Evolutionary conservation across 1,140 invertebrate species (phyloP), one percentile per base, ranked within the genome.

Genomic region (Drosophila tristis): DNA sequence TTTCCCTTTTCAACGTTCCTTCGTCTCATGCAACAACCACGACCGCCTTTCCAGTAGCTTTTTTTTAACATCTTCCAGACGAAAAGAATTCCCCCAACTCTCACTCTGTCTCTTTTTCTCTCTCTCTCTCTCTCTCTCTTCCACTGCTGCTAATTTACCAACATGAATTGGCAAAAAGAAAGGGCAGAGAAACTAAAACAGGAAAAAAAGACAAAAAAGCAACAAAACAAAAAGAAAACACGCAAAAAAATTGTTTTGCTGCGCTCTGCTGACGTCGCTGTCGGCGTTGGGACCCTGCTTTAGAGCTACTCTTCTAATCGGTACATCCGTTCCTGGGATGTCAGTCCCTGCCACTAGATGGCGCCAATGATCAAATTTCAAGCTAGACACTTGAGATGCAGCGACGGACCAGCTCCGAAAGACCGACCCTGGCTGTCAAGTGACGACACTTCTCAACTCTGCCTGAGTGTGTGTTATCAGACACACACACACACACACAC

Each of bases 131-230:
- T 15, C 56, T 61, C 23, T 47, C 59, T 53, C 9, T 31, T 42
- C 45, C 31, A 47, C 55, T 50, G 54, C 73, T 74, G 76, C 72
- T 85, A 80, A 80, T 86, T 85, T 80, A 80, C 62, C 65, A 80
- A 70, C 74, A 74, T 80, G 82, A 85, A 80, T 74, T 64, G 73
- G 64, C 81, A 74, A 80, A 68, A 76, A 77, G 55, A 60, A 29
- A 71, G 49, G 70, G 48, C 58, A 61, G 35, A 57, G 42, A 54
- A 66, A 63, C 42, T 20, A 65, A 65, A 54, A 23, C 23, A 13
- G 13, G 54, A 68, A 51, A 64, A 53, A 44, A 29, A 62, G 25
- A 57, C 42, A 49, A 43, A 61, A 29, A 42, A 35, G 35, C 13
- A 54, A n/a, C n/a, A 54, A 31, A 63, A 53, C 57, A 72, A 71